Percentiles rank a stretch among this genome's conserved stretches.
These are phyloP conservation scores for Trichonephila clavipes DNA, from an alignment of 1,140 invertebrate genomes.

Conservation along the genomic window DNA sequence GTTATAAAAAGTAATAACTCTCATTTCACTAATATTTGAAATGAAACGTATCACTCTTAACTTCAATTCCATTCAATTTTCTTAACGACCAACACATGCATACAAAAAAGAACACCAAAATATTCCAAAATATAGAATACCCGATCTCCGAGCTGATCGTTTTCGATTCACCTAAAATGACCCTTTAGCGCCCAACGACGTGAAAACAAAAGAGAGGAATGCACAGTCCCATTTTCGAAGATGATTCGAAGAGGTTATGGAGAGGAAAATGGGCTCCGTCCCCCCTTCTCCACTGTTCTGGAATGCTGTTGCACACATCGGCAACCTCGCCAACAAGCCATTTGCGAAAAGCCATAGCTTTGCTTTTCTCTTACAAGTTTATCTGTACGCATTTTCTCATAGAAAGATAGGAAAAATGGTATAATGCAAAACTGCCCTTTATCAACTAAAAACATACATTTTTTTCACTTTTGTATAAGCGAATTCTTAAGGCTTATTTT, in stretches of 20 bases:
- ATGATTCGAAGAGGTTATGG: conserved; percentile 5
- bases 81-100: too few relatives aligned
- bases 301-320: conserved; percentile 4
- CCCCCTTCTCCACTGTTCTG: not conserved
- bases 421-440: not conserved
- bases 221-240: not conserved
- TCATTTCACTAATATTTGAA: too few relatives aligned
- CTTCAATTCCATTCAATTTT: too few relatives aligned
- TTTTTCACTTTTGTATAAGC: too few relatives aligned
- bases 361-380: not conserved
- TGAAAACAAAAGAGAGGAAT: not conserved
- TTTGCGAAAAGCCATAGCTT: not conserved
- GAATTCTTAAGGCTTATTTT: too few relatives aligned
- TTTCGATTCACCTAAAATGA: conserved; percentile 1
- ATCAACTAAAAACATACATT: too few relatives aligned
- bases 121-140: too few relatives aligned
- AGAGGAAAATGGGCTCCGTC: not conserved
- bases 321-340: not conserved
- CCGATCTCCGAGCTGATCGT: not conserved
- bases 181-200: not conserved
- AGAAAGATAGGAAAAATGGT: not conserved
- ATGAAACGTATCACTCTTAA: too few relatives aligned
- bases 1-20: too few relatives aligned
- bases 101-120: too few relatives aligned
- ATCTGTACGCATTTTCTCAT: not conserved